Evolutionary conservation across 2,113 vertebrate genomes (phyloP).

Genomic region (Thermophis baileyi): DNA sequence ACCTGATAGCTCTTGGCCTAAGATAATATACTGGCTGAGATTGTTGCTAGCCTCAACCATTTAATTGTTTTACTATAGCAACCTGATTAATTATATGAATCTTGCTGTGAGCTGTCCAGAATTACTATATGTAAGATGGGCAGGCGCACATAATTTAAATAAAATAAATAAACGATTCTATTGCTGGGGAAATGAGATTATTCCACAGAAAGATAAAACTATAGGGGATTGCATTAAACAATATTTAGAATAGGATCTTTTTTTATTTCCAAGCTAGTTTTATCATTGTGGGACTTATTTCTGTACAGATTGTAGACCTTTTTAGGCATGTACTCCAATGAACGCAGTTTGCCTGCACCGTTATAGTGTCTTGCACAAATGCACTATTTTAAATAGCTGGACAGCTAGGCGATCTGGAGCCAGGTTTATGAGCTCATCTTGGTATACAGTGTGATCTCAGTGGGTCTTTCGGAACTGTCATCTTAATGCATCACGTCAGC

Average conservation of each 20-base stretch:
- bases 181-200: not conserved
- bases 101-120: not conserved
- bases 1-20: not conserved
- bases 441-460: not conserved
- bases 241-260: not conserved
- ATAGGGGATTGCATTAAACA: not conserved
- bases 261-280: not conserved
- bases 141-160: not conserved
- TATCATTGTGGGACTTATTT: not conserved
- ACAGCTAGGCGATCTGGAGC: not conserved
- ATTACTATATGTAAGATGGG: not conserved
- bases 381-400: not conserved
- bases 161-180: not conserved
- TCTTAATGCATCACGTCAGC: not conserved
- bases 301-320: not conserved
- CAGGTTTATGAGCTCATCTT: not conserved
- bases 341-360: not conserved
- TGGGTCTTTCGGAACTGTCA: not conserved
- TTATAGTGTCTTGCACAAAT: not conserved
- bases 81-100: slow-evolving; percentile 6
- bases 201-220: not conserved
- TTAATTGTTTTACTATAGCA: not conserved
- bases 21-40: not conserved
- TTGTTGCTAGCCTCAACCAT: not conserved
- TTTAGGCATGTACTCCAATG: not conserved